phyloP scores from a whole-genome alignment of 2,888 invertebrate species.

The Mechanitis messenoides region DNA sequence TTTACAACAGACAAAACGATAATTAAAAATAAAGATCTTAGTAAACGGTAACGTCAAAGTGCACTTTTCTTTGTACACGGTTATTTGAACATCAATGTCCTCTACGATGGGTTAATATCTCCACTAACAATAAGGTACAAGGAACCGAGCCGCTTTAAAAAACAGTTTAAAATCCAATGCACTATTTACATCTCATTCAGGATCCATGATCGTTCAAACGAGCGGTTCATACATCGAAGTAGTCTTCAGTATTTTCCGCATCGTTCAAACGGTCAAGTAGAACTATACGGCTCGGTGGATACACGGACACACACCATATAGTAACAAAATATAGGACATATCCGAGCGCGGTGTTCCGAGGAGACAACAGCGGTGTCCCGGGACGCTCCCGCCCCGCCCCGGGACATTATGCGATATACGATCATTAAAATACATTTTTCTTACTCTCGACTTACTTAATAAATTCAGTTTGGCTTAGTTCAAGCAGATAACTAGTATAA shows the following conservation, averaged over 20 bases:
- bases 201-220: constrained; percentile 13
- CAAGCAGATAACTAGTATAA: constrained; percentile 77
- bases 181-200: constrained; percentile 15
- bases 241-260: background rate
- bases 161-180: constrained; percentile 10
- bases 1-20: constrained; percentile 77
- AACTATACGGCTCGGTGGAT: constrained; percentile 50
- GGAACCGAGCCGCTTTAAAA: constrained; percentile 42
- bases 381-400: constrained; percentile 41
- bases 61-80: constrained; percentile 77
- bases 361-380: constrained; percentile 65
- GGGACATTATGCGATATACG: constrained; percentile 64
- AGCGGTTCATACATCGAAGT: background rate
- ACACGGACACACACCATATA: constrained; percentile 67
- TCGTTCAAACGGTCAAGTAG: too few relatives aligned
- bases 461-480: constrained; percentile 77
- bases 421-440: constrained; percentile 76
- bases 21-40: constrained; percentile 68
- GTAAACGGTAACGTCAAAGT: constrained; percentile 67
- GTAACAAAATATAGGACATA: constrained; percentile 73
- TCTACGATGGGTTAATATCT: constrained; percentile 42
- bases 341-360: constrained; percentile 63
- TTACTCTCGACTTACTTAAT: constrained; percentile 76
- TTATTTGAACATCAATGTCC: constrained; percentile 67
- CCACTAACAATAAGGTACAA: constrained; percentile 53